Percentiles rank a stretch among this genome's conserved stretches.
Conservation (phyloP, 2,797 vertebrate species). For the Schizothorax lantsangensis region DNA sequence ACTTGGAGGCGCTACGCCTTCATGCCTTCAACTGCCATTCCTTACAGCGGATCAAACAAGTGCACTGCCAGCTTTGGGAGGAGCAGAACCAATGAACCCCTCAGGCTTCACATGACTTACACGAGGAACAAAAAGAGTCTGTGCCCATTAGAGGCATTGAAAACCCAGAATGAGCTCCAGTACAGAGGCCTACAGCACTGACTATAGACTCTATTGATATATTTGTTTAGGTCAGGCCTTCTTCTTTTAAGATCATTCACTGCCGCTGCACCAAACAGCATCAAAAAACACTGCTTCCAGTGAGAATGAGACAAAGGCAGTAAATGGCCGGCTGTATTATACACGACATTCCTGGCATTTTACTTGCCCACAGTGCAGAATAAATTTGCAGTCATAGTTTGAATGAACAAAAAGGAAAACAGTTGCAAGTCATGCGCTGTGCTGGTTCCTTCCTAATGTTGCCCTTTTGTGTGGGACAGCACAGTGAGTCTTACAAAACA, state of each 20-base stretch:
- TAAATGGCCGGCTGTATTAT: slow-evolving; percentile 14
- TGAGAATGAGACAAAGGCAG: not conserved
- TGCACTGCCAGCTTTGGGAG: slow-evolving; percentile 27
- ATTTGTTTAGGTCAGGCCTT: not conserved
- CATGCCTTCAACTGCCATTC: too few species aligned
- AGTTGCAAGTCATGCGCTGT: slow-evolving; percentile 42
- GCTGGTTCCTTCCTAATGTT: slow-evolving; percentile 37
- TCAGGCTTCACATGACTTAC: slow-evolving; percentile 43
- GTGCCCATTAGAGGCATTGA: slow-evolving; percentile 18
- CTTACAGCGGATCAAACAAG: not conserved
- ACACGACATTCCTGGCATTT: slow-evolving; percentile 41
- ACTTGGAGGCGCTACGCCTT: slow-evolving; percentile 44
- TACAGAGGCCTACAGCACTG: slow-evolving; percentile 15
- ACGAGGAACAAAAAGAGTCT: slow-evolving; percentile 39
- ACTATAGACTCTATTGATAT: slow-evolving; percentile 15
- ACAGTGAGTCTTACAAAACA: slow-evolving; percentile 24
- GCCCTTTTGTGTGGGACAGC: slow-evolving; percentile 31
- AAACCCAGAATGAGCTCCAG: slow-evolving; percentile 6
- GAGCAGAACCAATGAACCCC: slow-evolving; percentile 21
- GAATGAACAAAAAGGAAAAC: slow-evolving; percentile 42
- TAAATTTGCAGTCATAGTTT: slow-evolving; percentile 13
- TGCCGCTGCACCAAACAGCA: not conserved
- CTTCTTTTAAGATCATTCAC: slow-evolving; percentile 9
- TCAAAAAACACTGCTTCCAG: slow-evolving; percentile 25
- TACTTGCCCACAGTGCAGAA: slow-evolving; percentile 32